Evolutionary conservation across 2,797 vertebrate species (phyloP), one percentile per base, ranked within the genome.

Genomic region (Sebastes reedi): DNA sequence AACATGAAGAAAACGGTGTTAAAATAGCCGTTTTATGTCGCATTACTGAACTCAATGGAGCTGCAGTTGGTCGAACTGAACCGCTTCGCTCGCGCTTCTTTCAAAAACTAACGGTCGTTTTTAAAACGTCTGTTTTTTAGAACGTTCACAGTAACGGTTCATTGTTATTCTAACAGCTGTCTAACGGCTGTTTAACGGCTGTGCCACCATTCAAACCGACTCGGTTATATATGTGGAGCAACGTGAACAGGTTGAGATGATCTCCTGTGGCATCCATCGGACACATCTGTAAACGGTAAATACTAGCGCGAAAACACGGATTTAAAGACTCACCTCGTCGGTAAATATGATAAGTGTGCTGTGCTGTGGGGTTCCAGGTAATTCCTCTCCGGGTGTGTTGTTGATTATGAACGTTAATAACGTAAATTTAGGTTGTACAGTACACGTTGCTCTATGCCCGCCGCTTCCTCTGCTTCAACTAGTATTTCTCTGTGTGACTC

Each of bases 221-320:
- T 42, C 39, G 39, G 39, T 42, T 14, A 14, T 42, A 42, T 42
- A 42, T 42, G 39, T 42, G 39, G 39, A 42, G 39, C 39, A 46
- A 46, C 80, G 74, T 18, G 82, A 82, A 81, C 89, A 90, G 85
- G 77, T 85, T 42, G 65, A 84, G 89, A 84, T 82, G 78, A 89
- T 89, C 92, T 87, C 82, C 85, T 58, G 87, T 84, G 81, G 68
- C 89, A 88, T 86, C 82, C 89, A 88, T 86, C 82, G 88, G 55
- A 39, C 83, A 89, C 92, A 94, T 94, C 92, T 95, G 89, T 80
- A 91, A 77, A 77, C 22, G 79, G 24, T 16, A 42, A 20, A 77
- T 2, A n/a, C 27, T 24, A 13, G 11, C 56, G 52, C 13, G 12
- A n/a, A 72, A 76, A 80, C 61, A 7, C 77, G 34, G 50, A 9